These are phyloP conservation scores for Loripinus fragilis DNA, from an alignment of 2,888 invertebrate genomes.

Conservation along the genomic window DNA sequence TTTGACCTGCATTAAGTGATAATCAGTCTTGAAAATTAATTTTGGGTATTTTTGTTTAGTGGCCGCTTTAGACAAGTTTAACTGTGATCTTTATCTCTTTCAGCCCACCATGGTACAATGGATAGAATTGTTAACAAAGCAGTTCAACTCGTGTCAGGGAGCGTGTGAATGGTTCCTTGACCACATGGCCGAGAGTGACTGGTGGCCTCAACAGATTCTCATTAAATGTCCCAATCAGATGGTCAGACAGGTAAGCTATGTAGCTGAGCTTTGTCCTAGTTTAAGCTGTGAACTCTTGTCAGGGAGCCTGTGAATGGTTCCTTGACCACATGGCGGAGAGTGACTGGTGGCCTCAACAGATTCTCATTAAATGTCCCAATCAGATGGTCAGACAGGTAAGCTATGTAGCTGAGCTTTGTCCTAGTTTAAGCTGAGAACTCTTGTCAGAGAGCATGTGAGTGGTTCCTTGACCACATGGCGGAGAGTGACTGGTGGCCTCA, in stretches of 20 bases:
- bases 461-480: slow-evolving; percentile 97
- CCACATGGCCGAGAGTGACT: slow-evolving; percentile 96
- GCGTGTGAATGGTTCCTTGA: slow-evolving; percentile 91
- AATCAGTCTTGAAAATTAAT: too few species aligned
- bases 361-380: slow-evolving; percentile 97
- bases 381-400: slow-evolving; percentile 95
- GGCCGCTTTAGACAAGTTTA: too few species aligned
- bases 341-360: slow-evolving; percentile 98
- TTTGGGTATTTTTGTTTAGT: too few species aligned
- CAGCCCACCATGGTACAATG: slow-evolving; percentile 98
- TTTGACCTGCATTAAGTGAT: too few species aligned
- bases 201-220: slow-evolving; percentile 98
- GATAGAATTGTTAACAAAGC: slow-evolving; percentile 97
- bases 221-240: slow-evolving; percentile 98
- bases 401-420: too few species aligned
- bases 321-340: slow-evolving; percentile 96
- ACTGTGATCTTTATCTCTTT: too few species aligned
- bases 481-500: slow-evolving; percentile 98
- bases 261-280: too few species aligned
- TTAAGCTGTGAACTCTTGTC: slow-evolving; percentile 95
- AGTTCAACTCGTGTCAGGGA: slow-evolving; percentile 93
- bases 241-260: slow-evolving; percentile 91
- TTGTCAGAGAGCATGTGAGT: slow-evolving; percentile 88
- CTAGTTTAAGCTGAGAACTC: too few species aligned
- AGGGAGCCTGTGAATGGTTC: slow-evolving; percentile 89